Percentiles rank a stretch among this genome's conserved stretches.
Evolutionary conservation across 2,888 invertebrate genomes (phyloP).

Genomic region (Bombyx huttoni): DNA sequence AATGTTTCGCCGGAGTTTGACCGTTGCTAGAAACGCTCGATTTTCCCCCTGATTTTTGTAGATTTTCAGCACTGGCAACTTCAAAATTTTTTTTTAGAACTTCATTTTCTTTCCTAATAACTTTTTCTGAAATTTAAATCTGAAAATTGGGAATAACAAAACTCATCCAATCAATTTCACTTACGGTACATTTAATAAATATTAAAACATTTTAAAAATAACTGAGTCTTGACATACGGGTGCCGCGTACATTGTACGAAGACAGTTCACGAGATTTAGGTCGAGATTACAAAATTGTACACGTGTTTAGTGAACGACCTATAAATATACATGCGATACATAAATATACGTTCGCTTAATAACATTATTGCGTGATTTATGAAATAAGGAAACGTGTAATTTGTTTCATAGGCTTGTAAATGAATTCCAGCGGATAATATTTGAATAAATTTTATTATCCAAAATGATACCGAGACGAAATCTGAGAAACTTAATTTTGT

Average conservation of each 20-base stretch:
- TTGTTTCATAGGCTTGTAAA: neutral
- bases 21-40: too few species aligned
- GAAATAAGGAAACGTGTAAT: neutral
- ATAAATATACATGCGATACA: neutral
- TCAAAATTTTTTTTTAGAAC: too few species aligned
- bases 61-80: too few species aligned
- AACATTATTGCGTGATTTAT: neutral
- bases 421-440: neutral
- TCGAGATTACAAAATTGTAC: conserved; percentile 16
- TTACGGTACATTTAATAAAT: neutral
- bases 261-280: conserved; percentile 22
- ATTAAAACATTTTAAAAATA: conserved; percentile 1
- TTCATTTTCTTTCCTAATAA: neutral
- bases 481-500: too few species aligned
- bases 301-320: conserved; percentile 12
- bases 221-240: conserved; percentile 22
- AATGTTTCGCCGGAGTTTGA: too few species aligned
- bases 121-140: neutral
- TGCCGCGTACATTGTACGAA: conserved; percentile 13
- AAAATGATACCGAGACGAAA: neutral
- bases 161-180: neutral
- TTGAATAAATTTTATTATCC: neutral
- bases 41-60: too few species aligned
- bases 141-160: neutral
- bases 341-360: neutral